Percentiles rank a stretch among this genome's conserved stretches.
Conservation (phyloP, 2,888 invertebrate genomes). For the Pollenia labialis region DNA sequence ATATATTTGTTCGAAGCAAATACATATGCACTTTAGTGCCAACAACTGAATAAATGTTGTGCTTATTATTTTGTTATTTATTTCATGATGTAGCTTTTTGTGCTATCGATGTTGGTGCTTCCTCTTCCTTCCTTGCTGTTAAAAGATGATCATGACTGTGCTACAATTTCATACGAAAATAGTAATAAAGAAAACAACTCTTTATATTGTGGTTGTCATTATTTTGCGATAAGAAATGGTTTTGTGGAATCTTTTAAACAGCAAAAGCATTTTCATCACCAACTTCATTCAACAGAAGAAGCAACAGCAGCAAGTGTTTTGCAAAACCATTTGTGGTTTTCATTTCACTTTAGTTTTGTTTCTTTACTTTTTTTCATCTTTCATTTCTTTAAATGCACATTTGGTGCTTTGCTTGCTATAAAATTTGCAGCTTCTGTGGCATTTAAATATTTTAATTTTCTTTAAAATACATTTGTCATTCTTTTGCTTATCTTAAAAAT, state of each 20-base stretch:
- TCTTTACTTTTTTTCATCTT: not conserved
- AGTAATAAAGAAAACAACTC: slow-evolving; percentile 67
- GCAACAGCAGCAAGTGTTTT: slow-evolving; percentile 62
- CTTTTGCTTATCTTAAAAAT: slow-evolving; percentile 72
- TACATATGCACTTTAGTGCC: slow-evolving; percentile 48
- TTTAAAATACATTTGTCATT: slow-evolving; percentile 72
- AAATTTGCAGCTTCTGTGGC: slow-evolving; percentile 66
- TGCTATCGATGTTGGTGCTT: slow-evolving; percentile 26
- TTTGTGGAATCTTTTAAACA: slow-evolving; percentile 57
- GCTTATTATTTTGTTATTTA: slow-evolving; percentile 15
- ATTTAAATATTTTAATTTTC: slow-evolving; percentile 72
- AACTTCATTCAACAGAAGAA: slow-evolving; percentile 10
- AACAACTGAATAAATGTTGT: slow-evolving; percentile 50
- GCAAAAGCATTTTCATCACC: slow-evolving; percentile 41
- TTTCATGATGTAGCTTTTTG: slow-evolving; percentile 35
- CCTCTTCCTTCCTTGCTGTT: slow-evolving; percentile 47
- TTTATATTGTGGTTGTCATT: slow-evolving; percentile 69
- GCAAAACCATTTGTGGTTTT: slow-evolving; percentile 65
- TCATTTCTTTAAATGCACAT: slow-evolving; percentile 37
- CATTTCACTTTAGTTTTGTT: slow-evolving; percentile 29
- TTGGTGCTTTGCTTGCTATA: slow-evolving; percentile 56
- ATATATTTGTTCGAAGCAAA: slow-evolving; percentile 51
- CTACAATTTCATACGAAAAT: slow-evolving; percentile 56
- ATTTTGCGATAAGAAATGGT: slow-evolving; percentile 70
- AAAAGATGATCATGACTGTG: slow-evolving; percentile 61